These are phyloP conservation scores for Lepilemur ruficaudatus DNA, from an alignment of 2,797 vertebrate genomes.

Conservation along the genomic window DNA sequence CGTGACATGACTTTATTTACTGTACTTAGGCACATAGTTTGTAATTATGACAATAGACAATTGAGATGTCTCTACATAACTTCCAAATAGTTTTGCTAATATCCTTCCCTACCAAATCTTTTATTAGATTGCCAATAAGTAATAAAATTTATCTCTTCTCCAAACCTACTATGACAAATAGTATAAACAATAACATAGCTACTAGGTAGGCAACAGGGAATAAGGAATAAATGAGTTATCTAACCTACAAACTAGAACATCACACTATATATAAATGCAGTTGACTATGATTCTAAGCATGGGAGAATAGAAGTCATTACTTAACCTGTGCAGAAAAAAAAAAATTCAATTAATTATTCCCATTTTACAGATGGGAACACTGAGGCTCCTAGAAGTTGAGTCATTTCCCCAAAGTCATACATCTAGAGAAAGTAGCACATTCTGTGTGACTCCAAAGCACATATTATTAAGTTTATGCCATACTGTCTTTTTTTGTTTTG, in stretches of 20 bases:
- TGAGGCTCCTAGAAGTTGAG: not conserved
- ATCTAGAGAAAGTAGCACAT: not conserved
- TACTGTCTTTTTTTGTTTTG: not conserved
- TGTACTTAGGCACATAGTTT: not conserved
- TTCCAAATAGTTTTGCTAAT: not conserved
- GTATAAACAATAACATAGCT: not conserved
- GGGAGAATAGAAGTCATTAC: not conserved
- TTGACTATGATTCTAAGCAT: not conserved
- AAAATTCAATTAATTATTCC: not conserved
- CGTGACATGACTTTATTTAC: not conserved
- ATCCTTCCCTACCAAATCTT: not conserved
- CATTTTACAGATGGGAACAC: not conserved
- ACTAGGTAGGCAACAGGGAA: not conserved
- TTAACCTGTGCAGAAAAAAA: not conserved
- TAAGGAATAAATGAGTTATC: not conserved
- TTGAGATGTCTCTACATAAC: not conserved
- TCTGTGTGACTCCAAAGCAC: not conserved
- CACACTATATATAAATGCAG: not conserved
- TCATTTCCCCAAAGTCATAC: not conserved
- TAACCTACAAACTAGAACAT: conserved; percentile 16
- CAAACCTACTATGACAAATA: not conserved
- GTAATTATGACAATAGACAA: not conserved
- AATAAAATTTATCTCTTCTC: not conserved
- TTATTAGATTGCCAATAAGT: conserved; percentile 21
- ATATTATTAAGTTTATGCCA: not conserved